Evolutionary conservation across 2,888 invertebrate species (phyloP), one percentile per base, ranked within the genome.

Genomic region (Hydropsyche betteni): DNA sequence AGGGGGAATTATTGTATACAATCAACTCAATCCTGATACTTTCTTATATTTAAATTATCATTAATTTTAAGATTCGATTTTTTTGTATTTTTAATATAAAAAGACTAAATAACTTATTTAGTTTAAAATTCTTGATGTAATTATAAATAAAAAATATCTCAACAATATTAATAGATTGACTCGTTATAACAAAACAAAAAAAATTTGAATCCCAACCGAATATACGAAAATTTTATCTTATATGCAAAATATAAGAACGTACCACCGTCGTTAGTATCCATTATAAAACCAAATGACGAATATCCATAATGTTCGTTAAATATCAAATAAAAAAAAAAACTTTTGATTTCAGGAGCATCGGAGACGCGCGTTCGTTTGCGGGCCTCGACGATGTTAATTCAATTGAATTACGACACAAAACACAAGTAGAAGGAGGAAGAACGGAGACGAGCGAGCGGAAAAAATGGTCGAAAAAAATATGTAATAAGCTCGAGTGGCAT

Each of bases 401-500:
- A 75, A 75, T 72, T 75, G 72, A 68, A 68, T 75, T 55, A 55
- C 68, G 69, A 52, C 38, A 71, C 55, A 36, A 52, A 36, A 64
- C 50, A 44, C 44, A 10, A 24, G 24, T 24, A 24, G 24, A 24
- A 24, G 24, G 24, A 58, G 44, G 70, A 58, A 24, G 14, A 61
- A 64, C 44, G 64, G n/a, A 36, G 64, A 34, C 7, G 36, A 64
- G 10, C 44, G 7, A 24, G 44, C 44, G 44, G 44, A 10, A 8
- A 44, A 10, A 64, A 61, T 33, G 16, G 44, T 10, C 44, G n/a
- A 36, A 55, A 71, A 72, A 72, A 72, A 72, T 72, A 72, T 64
- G 64, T 72, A 72, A 72, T 72, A 72, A 72, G 52, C 58, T 36
- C 72, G 55, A 76, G 74, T 70, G 74, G 70, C 68, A 70, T 68